Conservation (phyloP, 2,797 vertebrate species). For the Simalia tracyae region DNA sequence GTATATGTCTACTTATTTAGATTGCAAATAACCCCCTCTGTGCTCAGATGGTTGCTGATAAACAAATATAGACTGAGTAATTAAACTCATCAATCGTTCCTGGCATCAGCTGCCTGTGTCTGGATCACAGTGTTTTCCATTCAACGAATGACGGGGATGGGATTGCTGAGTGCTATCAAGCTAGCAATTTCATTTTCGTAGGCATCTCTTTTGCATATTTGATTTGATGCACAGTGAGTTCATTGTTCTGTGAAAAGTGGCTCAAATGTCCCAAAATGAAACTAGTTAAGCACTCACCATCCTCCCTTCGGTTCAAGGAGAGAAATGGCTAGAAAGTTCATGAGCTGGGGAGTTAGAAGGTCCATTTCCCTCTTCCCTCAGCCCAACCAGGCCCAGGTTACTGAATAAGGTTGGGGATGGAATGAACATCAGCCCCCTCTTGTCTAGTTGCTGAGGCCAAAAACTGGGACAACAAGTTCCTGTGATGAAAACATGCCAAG, state of each 20-base stretch:
- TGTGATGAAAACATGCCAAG: neutral
- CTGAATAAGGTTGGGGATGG: neutral
- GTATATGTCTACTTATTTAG: neutral
- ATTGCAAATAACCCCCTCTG: neutral
- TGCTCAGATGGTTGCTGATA: conserved; percentile 6
- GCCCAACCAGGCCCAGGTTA: neutral
- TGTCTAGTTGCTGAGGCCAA: neutral
- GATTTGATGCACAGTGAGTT: neutral
- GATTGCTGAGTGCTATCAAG: neutral
- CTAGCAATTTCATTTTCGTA: neutral
- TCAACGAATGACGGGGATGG: neutral
- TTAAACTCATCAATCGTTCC: conserved; percentile 34
- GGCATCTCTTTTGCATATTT: conserved; percentile 2
- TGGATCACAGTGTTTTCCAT: conserved; percentile 6
- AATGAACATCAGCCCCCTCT: neutral
- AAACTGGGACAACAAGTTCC: neutral
- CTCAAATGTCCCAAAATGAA: neutral
- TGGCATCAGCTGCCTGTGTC: neutral
- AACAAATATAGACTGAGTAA: conserved; percentile 21
- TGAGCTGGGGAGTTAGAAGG: neutral
- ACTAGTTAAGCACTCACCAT: neutral
- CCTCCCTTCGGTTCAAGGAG: neutral
- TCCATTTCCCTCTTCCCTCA: neutral
- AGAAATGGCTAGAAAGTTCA: neutral
- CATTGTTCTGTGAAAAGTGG: neutral